These are phyloP conservation scores for Ametastegia equiseti DNA, from an alignment of 2,888 invertebrate species.

Conservation along the genomic window DNA sequence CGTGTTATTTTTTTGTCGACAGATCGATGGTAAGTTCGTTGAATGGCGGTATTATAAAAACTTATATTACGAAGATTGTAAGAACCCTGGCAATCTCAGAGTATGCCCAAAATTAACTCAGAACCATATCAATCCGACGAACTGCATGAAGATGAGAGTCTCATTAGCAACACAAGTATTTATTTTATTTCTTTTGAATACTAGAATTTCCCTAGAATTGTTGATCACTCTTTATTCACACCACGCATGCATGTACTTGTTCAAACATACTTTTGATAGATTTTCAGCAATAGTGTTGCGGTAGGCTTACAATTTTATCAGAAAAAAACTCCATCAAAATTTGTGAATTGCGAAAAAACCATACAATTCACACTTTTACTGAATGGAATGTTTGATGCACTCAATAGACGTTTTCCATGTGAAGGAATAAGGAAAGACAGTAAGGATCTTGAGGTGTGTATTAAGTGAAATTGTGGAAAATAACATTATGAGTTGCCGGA, in stretches of 20 bases:
- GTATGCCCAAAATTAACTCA: slow-evolving; percentile 51
- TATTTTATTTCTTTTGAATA: slow-evolving; percentile 19
- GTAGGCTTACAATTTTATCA: slow-evolving; percentile 42
- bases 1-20: slow-evolving; percentile 26
- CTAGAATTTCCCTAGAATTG: background rate
- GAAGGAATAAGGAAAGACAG: slow-evolving; percentile 48
- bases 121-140: slow-evolving; percentile 47
- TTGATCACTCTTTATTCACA: background rate
- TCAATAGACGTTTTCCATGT: slow-evolving; percentile 42
- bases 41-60: slow-evolving; percentile 51
- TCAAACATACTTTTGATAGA: slow-evolving; percentile 40
- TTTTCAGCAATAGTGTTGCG: slow-evolving; percentile 49
- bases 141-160: slow-evolving; percentile 53
- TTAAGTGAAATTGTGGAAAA: slow-evolving; percentile 37
- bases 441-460: slow-evolving; percentile 48
- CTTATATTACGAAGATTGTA: slow-evolving; percentile 45
- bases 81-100: slow-evolving; percentile 48
- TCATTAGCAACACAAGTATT: slow-evolving; percentile 50
- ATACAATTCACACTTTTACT: slow-evolving; percentile 41
- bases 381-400: slow-evolving; percentile 36
- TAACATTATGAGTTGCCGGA: slow-evolving; percentile 9
- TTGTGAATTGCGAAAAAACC: slow-evolving; percentile 31
- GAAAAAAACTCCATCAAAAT: background rate
- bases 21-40: slow-evolving; percentile 48
- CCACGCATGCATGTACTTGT: background rate